Base-by-base conservation (phyloP, 2,797 vertebrate genomes). In the Cynodonichthys magdalenae region DNA sequence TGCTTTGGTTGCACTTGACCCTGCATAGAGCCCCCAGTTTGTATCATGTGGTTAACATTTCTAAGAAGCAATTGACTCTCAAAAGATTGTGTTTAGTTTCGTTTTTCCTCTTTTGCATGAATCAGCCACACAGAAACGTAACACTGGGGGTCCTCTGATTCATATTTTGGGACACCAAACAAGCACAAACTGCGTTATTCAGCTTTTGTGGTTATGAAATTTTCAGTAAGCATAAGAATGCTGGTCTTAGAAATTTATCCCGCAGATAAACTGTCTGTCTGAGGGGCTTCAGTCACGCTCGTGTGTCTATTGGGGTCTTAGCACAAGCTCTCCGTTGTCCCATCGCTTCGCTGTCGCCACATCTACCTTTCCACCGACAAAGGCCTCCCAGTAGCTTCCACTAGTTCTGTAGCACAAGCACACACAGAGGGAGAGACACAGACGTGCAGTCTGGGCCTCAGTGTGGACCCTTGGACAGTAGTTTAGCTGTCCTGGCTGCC, bases 401-500 rank as follows among this genome's bases (percentile, higher is more conserved):
- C 62, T 63, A 63, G 54, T 50, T 17, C 24, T 3, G 19, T 52
- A 41, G 55, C 36, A 28, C 66, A 64, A 55, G 61, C 69, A 41
- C 75, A 24, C 24, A 24, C 2, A 24, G 24, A 24, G 24, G 24
- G n/a, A 56, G 15, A 46, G 24, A 31, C 52, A 61, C 34, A 58
- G 50, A 36, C 57, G 41, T 47, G 59, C 63, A 72, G 63, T 69
- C 71, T 67, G 74, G 66, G 69, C 8, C 41, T 42, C 66, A 69
- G 86, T 86, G 81, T 87, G 76, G 11, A 44, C 64, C 62, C 27
- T 12, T 1, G 81, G 68, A 92, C 88, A 89, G 82, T 78, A 80
- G 69, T 31, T 68, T 24, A 15, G 83, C 87, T 90, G 85, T 91
- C 71, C 55, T 18, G 69, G 34, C 77, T 80, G 88, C 85, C 78